These are phyloP conservation scores for Plecotus auritus DNA, from an alignment of 2,113 vertebrate species.

Conservation along the genomic window DNA sequence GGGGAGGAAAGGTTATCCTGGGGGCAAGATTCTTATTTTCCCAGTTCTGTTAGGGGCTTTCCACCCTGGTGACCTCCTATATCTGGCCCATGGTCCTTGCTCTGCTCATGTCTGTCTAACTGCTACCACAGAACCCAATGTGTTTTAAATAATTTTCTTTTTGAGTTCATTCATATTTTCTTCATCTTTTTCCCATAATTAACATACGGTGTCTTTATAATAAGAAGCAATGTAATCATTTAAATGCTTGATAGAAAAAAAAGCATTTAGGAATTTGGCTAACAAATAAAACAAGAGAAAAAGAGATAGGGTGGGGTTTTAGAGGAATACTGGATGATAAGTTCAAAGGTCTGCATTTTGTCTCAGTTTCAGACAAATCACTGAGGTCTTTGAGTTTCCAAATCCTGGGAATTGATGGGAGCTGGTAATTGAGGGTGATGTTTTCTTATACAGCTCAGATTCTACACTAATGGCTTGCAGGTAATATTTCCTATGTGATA, in stretches of 20 bases:
- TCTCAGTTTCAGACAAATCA: neutral
- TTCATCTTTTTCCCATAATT: neutral
- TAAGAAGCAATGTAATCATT: neutral
- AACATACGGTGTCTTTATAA: neutral
- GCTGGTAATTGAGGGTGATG: fast-evolving
- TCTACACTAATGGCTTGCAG: neutral
- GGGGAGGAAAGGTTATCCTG: neutral
- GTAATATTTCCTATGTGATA: neutral
- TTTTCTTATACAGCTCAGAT: neutral
- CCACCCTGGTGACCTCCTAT: neutral
- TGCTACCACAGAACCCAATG: neutral
- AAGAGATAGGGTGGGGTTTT: neutral
- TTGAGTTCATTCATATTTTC: neutral
- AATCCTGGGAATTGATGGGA: neutral
- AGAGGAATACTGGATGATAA: neutral
- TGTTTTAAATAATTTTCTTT: neutral
- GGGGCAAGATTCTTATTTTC: neutral
- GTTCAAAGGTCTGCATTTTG: neutral
- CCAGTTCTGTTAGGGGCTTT: neutral
- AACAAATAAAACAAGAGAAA: neutral
- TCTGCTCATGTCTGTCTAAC: neutral
- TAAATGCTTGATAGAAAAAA: neutral
- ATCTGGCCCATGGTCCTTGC: neutral
- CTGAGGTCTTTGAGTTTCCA: neutral
- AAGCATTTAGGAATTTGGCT: neutral